Conservation (phyloP, 2,888 invertebrate species). For the Sesamia inferens region DNA sequence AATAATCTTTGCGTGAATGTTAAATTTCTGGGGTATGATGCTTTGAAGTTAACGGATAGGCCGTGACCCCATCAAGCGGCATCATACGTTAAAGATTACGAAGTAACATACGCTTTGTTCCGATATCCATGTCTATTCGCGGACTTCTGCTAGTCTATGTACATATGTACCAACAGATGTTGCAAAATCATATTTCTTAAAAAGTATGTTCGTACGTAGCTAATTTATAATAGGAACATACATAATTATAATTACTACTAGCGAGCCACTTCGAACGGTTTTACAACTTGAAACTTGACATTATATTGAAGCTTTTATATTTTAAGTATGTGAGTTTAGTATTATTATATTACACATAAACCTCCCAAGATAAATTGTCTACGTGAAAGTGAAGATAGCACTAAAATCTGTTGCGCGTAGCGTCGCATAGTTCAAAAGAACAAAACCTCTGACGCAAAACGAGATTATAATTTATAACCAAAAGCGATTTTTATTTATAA, state of each 20-base stretch:
- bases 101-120: conserved; percentile 20
- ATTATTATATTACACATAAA: no score
- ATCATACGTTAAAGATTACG: conserved; percentile 23
- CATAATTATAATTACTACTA: not conserved
- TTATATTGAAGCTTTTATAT: not conserved
- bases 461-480: not conserved
- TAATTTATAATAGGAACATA: no score
- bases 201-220: not conserved
- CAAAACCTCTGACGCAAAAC: not conserved
- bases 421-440: not conserved
- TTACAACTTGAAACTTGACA: not conserved
- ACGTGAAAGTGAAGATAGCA: not conserved
- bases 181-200: conserved; percentile 1
- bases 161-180: no score
- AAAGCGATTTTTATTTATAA: not conserved
- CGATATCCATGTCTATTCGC: not conserved
- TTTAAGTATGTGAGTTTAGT: no score
- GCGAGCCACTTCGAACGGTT: not conserved
- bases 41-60: not conserved
- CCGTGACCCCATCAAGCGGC: conserved; percentile 23
- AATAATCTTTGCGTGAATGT: not conserved
- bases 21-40: not conserved
- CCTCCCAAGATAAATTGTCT: not conserved
- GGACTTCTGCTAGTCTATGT: no score
- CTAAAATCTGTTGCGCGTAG: not conserved